Evolutionary conservation across 2,113 vertebrate species (phyloP).

Genomic region (Notechis scutatus): DNA sequence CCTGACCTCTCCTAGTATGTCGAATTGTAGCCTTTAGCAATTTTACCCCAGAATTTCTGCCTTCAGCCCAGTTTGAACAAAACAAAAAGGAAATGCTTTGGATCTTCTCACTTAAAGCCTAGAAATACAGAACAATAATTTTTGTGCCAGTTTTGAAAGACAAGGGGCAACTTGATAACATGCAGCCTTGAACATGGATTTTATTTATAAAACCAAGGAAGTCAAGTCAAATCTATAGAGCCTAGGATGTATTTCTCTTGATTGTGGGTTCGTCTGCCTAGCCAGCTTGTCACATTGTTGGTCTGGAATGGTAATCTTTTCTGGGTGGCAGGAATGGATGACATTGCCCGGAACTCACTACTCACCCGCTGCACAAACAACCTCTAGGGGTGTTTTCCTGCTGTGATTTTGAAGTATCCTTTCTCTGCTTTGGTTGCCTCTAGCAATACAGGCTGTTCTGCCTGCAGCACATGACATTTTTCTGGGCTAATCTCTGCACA

Average conservation of each 20-base stretch:
- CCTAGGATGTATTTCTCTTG: background rate
- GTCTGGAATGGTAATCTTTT: background rate
- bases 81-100: background rate
- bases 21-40: background rate
- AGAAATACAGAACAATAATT: background rate
- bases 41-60: background rate
- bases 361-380: background rate
- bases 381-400: background rate
- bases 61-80: background rate
- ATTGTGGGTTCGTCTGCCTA: background rate
- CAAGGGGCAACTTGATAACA: background rate
- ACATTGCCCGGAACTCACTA: background rate
- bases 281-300: background rate
- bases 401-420: background rate
- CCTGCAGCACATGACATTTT: background rate
- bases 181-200: background rate
- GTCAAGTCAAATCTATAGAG: background rate
- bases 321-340: background rate
- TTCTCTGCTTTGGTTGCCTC: background rate
- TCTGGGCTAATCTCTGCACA: background rate
- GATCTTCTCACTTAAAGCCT: background rate
- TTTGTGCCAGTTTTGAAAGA: background rate
- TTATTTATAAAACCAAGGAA: background rate
- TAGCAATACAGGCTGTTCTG: background rate
- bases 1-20: background rate